A percentile compares a stretch with the other conserved stretches of the same genome.
Evolutionary conservation across 1,140 invertebrate genomes (phyloP).

Genomic region (Battus philenor): DNA sequence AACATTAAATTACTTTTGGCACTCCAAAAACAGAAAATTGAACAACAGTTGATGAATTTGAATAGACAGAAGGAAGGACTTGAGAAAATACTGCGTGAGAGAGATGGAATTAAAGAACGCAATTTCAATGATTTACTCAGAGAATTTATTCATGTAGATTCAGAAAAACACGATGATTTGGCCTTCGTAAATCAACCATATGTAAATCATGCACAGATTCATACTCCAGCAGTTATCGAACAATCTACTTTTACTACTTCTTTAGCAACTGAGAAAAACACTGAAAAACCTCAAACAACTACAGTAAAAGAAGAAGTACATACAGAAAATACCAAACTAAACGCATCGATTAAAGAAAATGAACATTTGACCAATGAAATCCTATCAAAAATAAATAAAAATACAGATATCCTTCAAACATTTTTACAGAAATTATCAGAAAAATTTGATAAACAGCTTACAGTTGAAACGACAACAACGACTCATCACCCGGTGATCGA

Average conservation of each 20-base stretch:
- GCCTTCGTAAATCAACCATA: neutral
- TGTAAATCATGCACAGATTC: neutral
- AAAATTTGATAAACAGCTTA: conserved; percentile 14
- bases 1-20: conserved; percentile 35
- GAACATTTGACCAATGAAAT: conserved; percentile 37
- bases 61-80: conserved; percentile 28
- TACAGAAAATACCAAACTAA: conserved; percentile 18
- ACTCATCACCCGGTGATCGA: neutral
- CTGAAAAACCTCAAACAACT: neutral
- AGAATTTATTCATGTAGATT: conserved; percentile 4
- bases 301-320: conserved; percentile 10
- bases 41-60: conserved; percentile 32
- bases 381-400: conserved; percentile 39
- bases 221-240: conserved; percentile 1
- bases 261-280: conserved; percentile 3
- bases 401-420: conserved; percentile 35
- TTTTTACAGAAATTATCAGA: conserved; percentile 39
- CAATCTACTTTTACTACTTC: neutral
- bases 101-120: conserved; percentile 2
- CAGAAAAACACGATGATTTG: conserved; percentile 2
- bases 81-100: conserved; percentile 16
- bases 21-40: conserved; percentile 34
- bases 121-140: conserved; percentile 7
- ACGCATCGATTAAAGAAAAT: conserved; percentile 31
- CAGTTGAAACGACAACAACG: neutral